Evolutionary conservation across 2,888 invertebrate species (phyloP).

Genomic region (Phaonia tiefii): DNA sequence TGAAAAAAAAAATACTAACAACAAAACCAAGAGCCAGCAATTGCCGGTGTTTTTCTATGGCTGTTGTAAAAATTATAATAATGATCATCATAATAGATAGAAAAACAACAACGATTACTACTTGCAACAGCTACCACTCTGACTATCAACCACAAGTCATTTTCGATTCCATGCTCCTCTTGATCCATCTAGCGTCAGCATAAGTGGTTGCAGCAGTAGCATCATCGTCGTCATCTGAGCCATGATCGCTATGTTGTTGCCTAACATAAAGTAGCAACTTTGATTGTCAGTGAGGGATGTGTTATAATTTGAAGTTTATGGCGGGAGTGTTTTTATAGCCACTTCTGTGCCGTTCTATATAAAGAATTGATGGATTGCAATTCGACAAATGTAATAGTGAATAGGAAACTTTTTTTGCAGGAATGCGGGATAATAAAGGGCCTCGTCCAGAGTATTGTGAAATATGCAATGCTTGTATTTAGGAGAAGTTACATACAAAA

Average conservation of each 20-base stretch:
- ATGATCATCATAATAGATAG: conserved; percentile 57
- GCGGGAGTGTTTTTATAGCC: conserved; percentile 36
- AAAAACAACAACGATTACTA: conserved; percentile 45
- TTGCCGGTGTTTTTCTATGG: neutral
- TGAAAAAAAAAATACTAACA: too few relatives aligned
- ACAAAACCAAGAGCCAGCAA: conserved; percentile 46
- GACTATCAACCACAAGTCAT: too few relatives aligned
- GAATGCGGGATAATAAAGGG: too few relatives aligned
- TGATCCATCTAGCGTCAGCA: neutral
- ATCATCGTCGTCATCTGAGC: neutral
- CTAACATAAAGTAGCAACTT: conserved; percentile 55
- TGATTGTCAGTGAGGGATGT: conserved; percentile 44
- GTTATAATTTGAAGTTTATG: conserved; percentile 52
- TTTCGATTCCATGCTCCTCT: neutral
- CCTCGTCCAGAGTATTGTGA: too few relatives aligned
- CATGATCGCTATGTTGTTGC: conserved; percentile 28
- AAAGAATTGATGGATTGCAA: conserved; percentile 4
- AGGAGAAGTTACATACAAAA: too few relatives aligned
- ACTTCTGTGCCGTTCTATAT: neutral
- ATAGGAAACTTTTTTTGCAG: too few relatives aligned
- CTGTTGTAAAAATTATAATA: conserved; percentile 57
- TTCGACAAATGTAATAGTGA: neutral
- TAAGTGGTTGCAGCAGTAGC: neutral
- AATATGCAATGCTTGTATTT: too few relatives aligned
- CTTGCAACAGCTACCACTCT: conserved; percentile 40